Evolutionary conservation across 1,140 invertebrate genomes (phyloP).

Genomic region (Papilio polytes): DNA sequence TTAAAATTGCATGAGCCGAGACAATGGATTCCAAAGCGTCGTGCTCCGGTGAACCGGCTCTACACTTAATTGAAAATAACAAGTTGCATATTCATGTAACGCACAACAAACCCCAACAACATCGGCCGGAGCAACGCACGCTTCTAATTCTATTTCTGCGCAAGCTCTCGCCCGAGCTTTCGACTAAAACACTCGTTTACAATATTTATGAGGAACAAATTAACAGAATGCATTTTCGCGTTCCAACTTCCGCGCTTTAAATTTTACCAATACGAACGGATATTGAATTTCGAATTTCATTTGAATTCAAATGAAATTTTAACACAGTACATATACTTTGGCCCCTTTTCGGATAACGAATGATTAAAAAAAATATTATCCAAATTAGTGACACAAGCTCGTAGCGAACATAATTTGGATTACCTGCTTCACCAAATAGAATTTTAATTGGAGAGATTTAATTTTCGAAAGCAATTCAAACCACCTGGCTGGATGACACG

Average conservation of each 20-base stretch:
- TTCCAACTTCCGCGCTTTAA: constrained; percentile 3
- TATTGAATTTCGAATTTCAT: no score
- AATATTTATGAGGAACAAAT: constrained; percentile 24
- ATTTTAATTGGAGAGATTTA: constrained; percentile 54
- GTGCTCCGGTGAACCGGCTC: constrained; percentile 51
- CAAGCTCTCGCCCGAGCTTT: constrained; percentile 53
- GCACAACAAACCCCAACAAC: constrained; percentile 58
- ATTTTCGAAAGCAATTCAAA: constrained; percentile 47
- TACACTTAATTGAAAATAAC: constrained; percentile 71
- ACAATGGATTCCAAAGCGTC: constrained; percentile 58
- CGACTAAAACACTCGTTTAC: constrained; percentile 50
- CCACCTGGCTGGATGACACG: constrained; percentile 56
- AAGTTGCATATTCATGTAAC: constrained; percentile 70
- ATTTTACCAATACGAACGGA: background rate
- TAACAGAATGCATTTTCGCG: constrained; percentile 22
- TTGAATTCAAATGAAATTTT: background rate
- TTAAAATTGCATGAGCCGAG: constrained; percentile 60
- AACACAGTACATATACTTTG: background rate
- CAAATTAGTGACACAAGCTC: background rate
- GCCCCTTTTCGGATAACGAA: no score
- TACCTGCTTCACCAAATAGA: constrained; percentile 41
- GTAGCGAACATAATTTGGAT: constrained; percentile 5
- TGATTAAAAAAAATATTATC: background rate
- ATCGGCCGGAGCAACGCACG: constrained; percentile 41
- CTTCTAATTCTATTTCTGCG: constrained; percentile 66